These are phyloP conservation scores for Macroglossus sobrinus DNA, from an alignment of 2,113 vertebrate species.

Conservation along the genomic window DNA sequence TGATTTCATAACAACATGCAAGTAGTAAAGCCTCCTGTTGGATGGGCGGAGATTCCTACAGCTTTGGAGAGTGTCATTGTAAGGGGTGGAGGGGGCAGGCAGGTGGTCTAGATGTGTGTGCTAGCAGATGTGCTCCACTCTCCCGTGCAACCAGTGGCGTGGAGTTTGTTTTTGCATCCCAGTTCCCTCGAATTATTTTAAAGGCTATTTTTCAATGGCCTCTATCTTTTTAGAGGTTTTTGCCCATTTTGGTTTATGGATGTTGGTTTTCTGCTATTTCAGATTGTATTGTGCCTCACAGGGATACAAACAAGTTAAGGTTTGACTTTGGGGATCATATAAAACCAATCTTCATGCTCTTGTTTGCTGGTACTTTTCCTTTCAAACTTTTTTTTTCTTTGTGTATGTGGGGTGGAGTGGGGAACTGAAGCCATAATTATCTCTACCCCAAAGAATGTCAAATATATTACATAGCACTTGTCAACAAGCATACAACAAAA, in stretches of 20 bases:
- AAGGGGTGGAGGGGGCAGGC: background rate
- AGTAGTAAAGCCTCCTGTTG: constrained; percentile 43
- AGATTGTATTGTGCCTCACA: background rate
- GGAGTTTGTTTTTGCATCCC: background rate
- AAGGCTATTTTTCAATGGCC: background rate
- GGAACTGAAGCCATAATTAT: constrained; percentile 7
- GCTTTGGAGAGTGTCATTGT: background rate
- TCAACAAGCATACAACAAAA: background rate
- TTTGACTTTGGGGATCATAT: background rate
- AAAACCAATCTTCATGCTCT: background rate
- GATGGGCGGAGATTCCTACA: constrained; percentile 7
- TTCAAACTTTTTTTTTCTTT: background rate
- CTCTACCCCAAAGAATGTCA: background rate
- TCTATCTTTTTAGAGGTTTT: background rate
- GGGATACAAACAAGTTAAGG: background rate
- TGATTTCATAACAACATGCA: constrained; percentile 40
- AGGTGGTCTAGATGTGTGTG: background rate
- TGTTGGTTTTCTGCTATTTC: background rate
- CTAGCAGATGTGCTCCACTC: constrained; percentile 34
- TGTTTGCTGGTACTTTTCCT: background rate
- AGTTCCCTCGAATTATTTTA: background rate
- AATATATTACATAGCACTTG: background rate
- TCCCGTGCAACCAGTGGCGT: background rate
- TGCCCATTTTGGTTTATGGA: background rate
- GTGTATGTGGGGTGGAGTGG: background rate